Base-by-base conservation (phyloP, 2,797 vertebrate genomes). In the Fistularia commersonii region DNA sequence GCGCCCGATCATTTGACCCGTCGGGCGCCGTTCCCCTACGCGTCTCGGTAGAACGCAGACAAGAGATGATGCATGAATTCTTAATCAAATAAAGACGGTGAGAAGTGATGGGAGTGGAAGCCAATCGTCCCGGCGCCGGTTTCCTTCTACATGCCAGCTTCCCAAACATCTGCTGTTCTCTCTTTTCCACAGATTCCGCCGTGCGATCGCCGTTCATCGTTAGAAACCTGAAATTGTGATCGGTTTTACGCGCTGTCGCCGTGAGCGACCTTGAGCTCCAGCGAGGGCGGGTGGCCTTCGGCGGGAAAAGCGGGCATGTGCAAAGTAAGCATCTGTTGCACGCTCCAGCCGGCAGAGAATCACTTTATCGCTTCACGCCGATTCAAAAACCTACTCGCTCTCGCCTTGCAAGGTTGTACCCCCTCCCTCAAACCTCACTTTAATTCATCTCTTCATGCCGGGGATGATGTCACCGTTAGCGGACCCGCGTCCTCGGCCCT, bases 11-110 rank as follows among this genome's bases (percentile, higher is more conserved):
- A 74, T 37, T 5, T 83, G 77, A 66, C 55, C 55, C 52, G 15
- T 53, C 1, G 1, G 46, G 66, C 39, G 64, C 47, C 57, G 45
- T 51, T 54, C 44, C 32, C 57, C 53, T n/a, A n/a, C 47, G 34
- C 10, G 49, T 66, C 45, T 44, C 41, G 11, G 45, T 71, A 56
- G 64, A 54, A 69, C 7, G 43, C 46, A 62, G 68, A 69, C 66
- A 38, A 68, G 64, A 57, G 58, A 79, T 63, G 74, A 83, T 80
- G 81, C 77, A 77, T 77, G 63, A 69, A 75, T 79, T 83, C 61
- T 70, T 79, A 81, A 84, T 85, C 67, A 67, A 71, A 77, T 77
- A 79, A 77, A 76, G 70, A 83, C 57, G 69, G 48, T 53, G 66
- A 73, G 64, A 69, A 69, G 67, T 52, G 66, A 80, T 63, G 55